Percentiles rank a stretch among this genome's conserved stretches.
phyloP scores from a whole-genome alignment of 1,140 invertebrate genomes.

The Caenorhabditis briggsae region DNA sequence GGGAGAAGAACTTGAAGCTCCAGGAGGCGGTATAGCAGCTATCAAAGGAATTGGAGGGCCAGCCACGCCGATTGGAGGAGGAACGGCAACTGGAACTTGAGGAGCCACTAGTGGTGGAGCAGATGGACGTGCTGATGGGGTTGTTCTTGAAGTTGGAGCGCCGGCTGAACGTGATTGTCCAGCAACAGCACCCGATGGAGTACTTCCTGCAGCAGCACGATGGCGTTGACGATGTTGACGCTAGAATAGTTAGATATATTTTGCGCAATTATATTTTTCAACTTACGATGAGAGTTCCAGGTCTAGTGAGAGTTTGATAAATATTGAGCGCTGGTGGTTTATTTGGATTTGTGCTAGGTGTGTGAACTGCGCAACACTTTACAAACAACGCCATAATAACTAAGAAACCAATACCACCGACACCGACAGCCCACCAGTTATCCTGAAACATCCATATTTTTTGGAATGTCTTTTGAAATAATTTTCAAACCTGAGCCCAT shows the following conservation, averaged over 20 bases:
- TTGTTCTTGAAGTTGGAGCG: not conserved
- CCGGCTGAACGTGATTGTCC: constrained; percentile 41
- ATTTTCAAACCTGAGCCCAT: constrained; percentile 68
- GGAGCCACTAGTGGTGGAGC: constrained; percentile 72
- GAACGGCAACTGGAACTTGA: constrained; percentile 59
- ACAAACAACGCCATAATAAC: constrained; percentile 99
- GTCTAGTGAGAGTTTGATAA: constrained; percentile 75
- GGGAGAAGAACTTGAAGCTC: constrained; percentile 51
- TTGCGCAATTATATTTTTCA: not conserved
- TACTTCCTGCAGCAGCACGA: constrained; percentile 63
- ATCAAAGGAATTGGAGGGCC: constrained; percentile 18
- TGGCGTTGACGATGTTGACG: constrained; percentile 62
- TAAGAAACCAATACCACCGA: constrained; percentile 85
- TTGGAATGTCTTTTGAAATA: constrained; percentile 4
- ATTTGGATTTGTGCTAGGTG: constrained; percentile 82
- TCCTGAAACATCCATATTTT: constrained; percentile 82
- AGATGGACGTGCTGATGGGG: constrained; percentile 52
- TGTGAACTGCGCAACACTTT: constrained; percentile 98
- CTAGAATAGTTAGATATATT: constrained; percentile 15
- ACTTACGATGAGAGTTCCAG: constrained; percentile 69
- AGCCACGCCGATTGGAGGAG: constrained; percentile 17
- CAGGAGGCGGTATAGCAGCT: constrained; percentile 10
- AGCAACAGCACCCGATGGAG: not conserved
- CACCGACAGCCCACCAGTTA: constrained; percentile 95
- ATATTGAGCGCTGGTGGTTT: constrained; percentile 75